A percentile compares a stretch with the other conserved stretches of the same genome.
Evolutionary conservation across 2,797 vertebrate genomes (phyloP).

Genomic region (Alcedo atthis): DNA sequence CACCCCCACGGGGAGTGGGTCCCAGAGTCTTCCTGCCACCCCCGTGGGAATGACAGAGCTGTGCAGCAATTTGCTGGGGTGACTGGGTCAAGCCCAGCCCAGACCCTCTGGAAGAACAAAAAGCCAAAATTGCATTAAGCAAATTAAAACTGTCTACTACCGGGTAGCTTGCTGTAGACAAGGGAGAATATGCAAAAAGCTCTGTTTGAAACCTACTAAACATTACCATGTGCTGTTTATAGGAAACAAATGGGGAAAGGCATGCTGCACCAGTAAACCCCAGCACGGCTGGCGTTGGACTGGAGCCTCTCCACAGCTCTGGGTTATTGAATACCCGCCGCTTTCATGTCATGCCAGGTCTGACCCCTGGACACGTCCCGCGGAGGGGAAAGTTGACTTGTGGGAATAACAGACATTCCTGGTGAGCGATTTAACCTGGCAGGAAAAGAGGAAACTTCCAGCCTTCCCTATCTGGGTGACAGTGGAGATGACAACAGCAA

Average conservation of each 20-base stretch:
- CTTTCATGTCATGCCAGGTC: constrained; percentile 82
- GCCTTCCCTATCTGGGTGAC: background rate
- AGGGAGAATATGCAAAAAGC: constrained; percentile 71
- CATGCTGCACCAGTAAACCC: constrained; percentile 78
- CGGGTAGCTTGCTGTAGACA: constrained; percentile 85
- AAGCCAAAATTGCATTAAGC: constrained; percentile 69
- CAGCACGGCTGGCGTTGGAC: constrained; percentile 73
- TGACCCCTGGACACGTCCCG: constrained; percentile 72
- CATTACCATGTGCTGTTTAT: constrained; percentile 92
- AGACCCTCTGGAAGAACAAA: constrained; percentile 31
- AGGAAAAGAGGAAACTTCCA: constrained; percentile 63
- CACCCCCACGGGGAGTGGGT: accelerated
- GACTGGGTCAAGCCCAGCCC: constrained; percentile 42
- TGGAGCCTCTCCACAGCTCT: constrained; percentile 54
- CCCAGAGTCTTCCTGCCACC: background rate
- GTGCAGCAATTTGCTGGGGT: background rate
- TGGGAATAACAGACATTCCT: constrained; percentile 75
- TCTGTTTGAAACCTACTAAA: constrained; percentile 85
- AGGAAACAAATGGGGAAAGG: constrained; percentile 89
- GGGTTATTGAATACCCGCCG: constrained; percentile 78
- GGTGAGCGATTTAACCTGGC: constrained; percentile 71
- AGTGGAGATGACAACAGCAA: background rate
- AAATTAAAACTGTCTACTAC: constrained; percentile 81
- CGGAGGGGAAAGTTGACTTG: constrained; percentile 65
- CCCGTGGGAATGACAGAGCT: background rate